Evolutionary conservation across 2,797 vertebrate species (phyloP).

Genomic region (Pampus argenteus): DNA sequence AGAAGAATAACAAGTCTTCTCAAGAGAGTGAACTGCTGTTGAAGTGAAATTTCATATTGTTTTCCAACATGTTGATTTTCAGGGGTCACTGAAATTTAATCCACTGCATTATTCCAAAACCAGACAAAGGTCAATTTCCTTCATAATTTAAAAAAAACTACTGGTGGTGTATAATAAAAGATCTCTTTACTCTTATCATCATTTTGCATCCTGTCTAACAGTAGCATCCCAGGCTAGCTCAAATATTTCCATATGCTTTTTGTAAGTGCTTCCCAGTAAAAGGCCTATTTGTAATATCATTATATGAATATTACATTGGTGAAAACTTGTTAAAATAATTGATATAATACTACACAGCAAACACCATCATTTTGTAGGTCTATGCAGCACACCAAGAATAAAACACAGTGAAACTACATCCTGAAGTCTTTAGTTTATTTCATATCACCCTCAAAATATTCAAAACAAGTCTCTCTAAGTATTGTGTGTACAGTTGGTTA

Average conservation of each 20-base stretch:
- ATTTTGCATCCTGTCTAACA: too few relatives aligned
- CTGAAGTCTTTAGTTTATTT: too few relatives aligned
- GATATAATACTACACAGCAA: too few relatives aligned
- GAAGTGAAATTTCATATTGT: background rate
- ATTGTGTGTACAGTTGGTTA: background rate
- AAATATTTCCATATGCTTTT: background rate
- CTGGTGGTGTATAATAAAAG: constrained; percentile 9
- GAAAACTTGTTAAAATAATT: too few relatives aligned
- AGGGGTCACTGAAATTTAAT: constrained; percentile 7
- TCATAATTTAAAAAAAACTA: constrained; percentile 10
- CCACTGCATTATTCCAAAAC: background rate
- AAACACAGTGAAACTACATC: too few relatives aligned
- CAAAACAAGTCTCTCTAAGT: background rate
- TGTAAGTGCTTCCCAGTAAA: background rate
- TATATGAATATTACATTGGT: too few relatives aligned
- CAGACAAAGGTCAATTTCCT: constrained; percentile 5
- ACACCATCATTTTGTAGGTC: too few relatives aligned
- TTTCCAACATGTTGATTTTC: constrained; percentile 33
- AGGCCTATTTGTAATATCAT: too few relatives aligned
- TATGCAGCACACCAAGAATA: too few relatives aligned
- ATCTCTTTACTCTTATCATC: constrained; percentile 5
- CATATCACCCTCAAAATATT: background rate
- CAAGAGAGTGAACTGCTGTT: background rate
- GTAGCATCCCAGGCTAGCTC: background rate
- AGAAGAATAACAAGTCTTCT: background rate